Conservation (phyloP, 1,140 invertebrate species). For the Drosophila subpulchrella region DNA sequence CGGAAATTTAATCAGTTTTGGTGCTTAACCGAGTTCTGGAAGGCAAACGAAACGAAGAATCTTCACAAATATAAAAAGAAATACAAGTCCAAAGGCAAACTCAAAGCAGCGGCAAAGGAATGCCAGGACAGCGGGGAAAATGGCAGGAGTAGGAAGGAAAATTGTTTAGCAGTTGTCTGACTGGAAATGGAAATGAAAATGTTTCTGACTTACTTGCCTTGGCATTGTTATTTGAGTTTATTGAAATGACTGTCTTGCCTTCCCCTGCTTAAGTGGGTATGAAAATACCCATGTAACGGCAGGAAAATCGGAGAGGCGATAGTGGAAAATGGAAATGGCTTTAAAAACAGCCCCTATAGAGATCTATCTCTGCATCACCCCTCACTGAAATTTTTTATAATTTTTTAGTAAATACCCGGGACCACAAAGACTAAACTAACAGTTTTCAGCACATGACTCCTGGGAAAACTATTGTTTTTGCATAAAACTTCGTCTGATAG, state of each 20-base stretch:
- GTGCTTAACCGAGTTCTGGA: slow-evolving; percentile 46
- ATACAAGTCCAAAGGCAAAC: slow-evolving; percentile 31
- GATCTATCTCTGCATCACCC: background rate
- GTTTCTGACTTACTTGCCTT: slow-evolving; percentile 58
- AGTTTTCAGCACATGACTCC: slow-evolving; percentile 17
- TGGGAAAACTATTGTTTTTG: slow-evolving; percentile 40
- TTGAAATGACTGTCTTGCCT: slow-evolving; percentile 56
- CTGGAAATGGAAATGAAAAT: slow-evolving; percentile 62
- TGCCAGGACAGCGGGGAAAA: slow-evolving; percentile 1
- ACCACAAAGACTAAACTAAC: slow-evolving; percentile 9
- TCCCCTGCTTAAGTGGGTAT: slow-evolving; percentile 47
- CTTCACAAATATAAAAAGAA: slow-evolving; percentile 41
- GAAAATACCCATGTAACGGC: slow-evolving; percentile 37
- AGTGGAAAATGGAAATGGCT: slow-evolving; percentile 28
- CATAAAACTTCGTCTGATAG: slow-evolving; percentile 10
- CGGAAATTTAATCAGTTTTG: slow-evolving; percentile 74
- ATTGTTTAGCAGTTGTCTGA: slow-evolving; percentile 57
- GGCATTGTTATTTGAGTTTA: slow-evolving; percentile 68
- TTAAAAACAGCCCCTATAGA: background rate
- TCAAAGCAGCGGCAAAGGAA: slow-evolving; percentile 8
- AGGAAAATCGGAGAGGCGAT: background rate
- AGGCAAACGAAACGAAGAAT: slow-evolving; percentile 37
- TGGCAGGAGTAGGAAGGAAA: background rate
- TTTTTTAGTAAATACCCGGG: slow-evolving; percentile 10
- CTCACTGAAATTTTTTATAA: background rate